Evolutionary conservation across 2,888 invertebrate species (phyloP).

Genomic region (Leptopilina drosophilae): DNA sequence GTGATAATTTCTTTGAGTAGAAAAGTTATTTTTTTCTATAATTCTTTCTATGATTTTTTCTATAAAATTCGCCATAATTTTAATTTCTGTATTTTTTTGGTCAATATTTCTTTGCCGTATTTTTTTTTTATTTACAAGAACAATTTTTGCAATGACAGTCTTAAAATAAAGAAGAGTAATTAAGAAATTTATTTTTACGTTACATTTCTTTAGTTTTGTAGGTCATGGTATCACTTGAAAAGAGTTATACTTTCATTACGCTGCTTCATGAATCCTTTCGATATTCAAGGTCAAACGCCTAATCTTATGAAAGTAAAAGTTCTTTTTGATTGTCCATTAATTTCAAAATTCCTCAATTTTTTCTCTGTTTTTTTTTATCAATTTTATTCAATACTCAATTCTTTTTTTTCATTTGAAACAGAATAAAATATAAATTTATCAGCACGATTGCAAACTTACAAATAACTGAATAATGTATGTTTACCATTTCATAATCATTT

Average conservation of each 20-base stretch:
- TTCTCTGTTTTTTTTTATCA: background rate
- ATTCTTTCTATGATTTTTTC: no score
- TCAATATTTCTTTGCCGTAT: no score
- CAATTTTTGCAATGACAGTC: background rate
- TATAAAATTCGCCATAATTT: no score
- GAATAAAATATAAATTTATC: background rate
- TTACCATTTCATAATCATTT: conserved; percentile 1
- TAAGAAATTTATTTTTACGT: background rate
- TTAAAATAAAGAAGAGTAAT: background rate
- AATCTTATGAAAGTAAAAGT: conserved; percentile 20
- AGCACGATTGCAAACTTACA: background rate
- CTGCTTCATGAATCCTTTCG: background rate
- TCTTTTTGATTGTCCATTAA: background rate
- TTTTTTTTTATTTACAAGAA: no score
- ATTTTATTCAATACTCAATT: no score
- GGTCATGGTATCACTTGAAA: conserved; percentile 6
- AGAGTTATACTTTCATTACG: conserved; percentile 2
- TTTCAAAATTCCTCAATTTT: background rate
- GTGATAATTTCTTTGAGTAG: no score
- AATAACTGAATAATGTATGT: background rate
- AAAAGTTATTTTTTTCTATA: no score
- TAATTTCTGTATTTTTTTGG: no score
- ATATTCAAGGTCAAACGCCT: conserved; percentile 24
- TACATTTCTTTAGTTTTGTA: background rate
- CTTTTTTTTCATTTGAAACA: no score